Conservation (phyloP, 2,888 invertebrate genomes). For the Drosophila peninsularis region DNA sequence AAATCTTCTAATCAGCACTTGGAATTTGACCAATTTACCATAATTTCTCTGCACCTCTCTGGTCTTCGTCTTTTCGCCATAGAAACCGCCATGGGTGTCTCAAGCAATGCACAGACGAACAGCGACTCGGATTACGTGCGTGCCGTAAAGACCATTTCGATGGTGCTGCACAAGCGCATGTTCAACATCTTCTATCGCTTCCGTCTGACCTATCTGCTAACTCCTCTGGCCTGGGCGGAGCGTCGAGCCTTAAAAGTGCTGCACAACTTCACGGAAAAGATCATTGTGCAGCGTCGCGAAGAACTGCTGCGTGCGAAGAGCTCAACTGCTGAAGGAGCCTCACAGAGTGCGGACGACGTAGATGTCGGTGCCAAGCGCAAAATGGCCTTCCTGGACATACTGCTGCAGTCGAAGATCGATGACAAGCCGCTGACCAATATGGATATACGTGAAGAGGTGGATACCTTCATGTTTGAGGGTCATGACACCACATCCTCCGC, state of each 20-base stretch:
- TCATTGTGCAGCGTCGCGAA: conserved; percentile 85
- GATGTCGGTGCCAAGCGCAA: conserved; percentile 87
- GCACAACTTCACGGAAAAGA: conserved; percentile 86
- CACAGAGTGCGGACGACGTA: conserved; percentile 69
- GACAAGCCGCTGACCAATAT: conserved; percentile 87
- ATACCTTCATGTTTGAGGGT: conserved; percentile 90
- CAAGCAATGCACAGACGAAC: conserved; percentile 89
- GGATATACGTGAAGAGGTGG: conserved; percentile 89
- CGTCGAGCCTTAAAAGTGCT: conserved; percentile 85
- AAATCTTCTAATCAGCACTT: conserved; percentile 3
- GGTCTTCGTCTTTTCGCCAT: background rate
- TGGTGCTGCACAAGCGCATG: conserved; percentile 83
- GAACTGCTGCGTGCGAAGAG: conserved; percentile 73
- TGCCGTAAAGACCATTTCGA: conserved; percentile 87
- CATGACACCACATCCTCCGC: conserved; percentile 86
- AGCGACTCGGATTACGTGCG: conserved; percentile 89
- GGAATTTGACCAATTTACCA: background rate
- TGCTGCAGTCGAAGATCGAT: conserved; percentile 87
- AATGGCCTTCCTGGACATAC: conserved; percentile 88
- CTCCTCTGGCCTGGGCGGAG: conserved; percentile 87
- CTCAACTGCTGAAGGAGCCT: background rate
- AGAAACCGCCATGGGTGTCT: conserved; percentile 95
- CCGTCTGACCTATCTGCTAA: conserved; percentile 84
- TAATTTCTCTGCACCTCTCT: background rate
- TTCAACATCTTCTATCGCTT: conserved; percentile 83